Conservation (phyloP, 2,888 invertebrate species). For the Drosophila mettleri region DNA sequence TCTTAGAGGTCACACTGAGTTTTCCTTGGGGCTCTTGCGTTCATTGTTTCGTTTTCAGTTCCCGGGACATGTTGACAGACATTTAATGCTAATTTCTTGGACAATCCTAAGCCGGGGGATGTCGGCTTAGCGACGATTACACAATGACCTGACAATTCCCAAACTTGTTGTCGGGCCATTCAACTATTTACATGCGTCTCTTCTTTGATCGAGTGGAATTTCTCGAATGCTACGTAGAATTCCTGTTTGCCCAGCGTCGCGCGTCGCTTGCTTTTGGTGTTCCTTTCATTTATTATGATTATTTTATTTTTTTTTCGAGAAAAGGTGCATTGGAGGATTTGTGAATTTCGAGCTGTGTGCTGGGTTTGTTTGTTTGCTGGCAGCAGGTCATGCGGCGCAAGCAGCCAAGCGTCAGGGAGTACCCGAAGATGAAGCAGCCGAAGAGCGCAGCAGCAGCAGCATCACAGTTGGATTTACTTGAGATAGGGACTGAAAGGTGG, state of each 20-base stretch:
- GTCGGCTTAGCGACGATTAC: slow-evolving; percentile 67
- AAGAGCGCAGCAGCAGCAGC: slow-evolving; percentile 25
- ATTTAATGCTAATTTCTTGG: slow-evolving; percentile 69
- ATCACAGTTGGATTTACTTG: slow-evolving; percentile 26
- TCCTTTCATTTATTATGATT: slow-evolving; percentile 10
- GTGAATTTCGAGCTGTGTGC: slow-evolving; percentile 38
- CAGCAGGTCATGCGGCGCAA: slow-evolving; percentile 59
- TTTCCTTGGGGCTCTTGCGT: neutral
- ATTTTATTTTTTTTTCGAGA: slow-evolving; percentile 30
- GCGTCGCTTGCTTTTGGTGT: slow-evolving; percentile 58
- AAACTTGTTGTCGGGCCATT: slow-evolving; percentile 31
- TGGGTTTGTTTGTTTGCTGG: slow-evolving; percentile 62
- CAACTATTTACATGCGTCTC: slow-evolving; percentile 33
- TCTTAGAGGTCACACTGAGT: slow-evolving; percentile 1
- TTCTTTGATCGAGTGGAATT: slow-evolving; percentile 40
- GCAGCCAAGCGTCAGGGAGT: slow-evolving; percentile 43
- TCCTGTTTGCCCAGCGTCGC: slow-evolving; percentile 64
- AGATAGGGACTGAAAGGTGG: slow-evolving; percentile 27
- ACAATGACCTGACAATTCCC: slow-evolving; percentile 51
- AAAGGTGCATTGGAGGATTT: slow-evolving; percentile 68
- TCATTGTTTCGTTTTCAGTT: neutral
- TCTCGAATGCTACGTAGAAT: slow-evolving; percentile 46
- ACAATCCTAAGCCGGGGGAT: slow-evolving; percentile 65
- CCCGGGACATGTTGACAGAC: slow-evolving; percentile 35
- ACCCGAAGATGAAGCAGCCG: slow-evolving; percentile 13